Evolutionary conservation across 2,888 invertebrate genomes (phyloP).

Genomic region (Drosophila prolongata): DNA sequence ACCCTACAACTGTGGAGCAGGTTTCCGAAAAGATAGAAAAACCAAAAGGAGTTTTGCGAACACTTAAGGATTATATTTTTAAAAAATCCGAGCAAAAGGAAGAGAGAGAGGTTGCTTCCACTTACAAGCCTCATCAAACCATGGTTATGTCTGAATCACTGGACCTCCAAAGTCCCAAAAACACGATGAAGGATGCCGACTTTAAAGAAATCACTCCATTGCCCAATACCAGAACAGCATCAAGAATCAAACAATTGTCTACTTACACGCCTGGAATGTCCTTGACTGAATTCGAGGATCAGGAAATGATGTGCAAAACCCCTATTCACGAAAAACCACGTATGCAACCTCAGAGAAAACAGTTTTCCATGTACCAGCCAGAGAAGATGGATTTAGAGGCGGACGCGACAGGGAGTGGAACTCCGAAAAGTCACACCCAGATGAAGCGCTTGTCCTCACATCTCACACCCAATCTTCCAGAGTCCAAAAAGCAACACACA

Average conservation of each 20-base stretch:
- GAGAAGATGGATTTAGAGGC: constrained; percentile 37
- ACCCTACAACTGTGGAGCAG: no score
- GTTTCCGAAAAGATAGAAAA: neutral
- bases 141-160: neutral
- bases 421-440: constrained; percentile 19
- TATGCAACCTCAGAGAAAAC: neutral
- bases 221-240: neutral
- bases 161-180: constrained; percentile 25
- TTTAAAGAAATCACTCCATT: constrained; percentile 2
- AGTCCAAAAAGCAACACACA: constrained; percentile 67
- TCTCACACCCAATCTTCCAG: constrained; percentile 70
- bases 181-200: neutral
- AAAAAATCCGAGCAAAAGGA: neutral
- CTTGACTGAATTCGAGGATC: constrained; percentile 13
- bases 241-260: constrained; percentile 1
- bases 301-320: constrained; percentile 11
- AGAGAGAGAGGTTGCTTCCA: neutral
- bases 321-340: neutral
- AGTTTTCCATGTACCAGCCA: constrained; percentile 9
- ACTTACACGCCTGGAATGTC: constrained; percentile 21
- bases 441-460: constrained; percentile 54
- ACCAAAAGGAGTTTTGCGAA: neutral
- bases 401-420: constrained; percentile 25
- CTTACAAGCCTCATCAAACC: neutral
- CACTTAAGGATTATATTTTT: neutral